Evolutionary conservation across 1,140 invertebrate genomes (phyloP).

Genomic region (Latrodectus geometricus): DNA sequence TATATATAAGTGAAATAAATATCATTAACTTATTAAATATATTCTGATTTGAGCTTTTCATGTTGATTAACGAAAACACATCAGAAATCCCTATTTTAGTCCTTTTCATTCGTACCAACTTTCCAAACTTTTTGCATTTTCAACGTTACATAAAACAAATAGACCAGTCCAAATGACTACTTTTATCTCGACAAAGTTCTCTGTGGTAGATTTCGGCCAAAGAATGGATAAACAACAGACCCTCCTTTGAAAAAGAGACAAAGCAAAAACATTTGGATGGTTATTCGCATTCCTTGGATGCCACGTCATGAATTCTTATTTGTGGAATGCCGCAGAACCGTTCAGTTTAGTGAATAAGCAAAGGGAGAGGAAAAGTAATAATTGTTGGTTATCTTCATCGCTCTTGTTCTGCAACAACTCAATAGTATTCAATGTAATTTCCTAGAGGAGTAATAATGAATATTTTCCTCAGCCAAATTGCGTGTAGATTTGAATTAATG

Average conservation of each 20-base stretch:
- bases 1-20: too few species aligned
- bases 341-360: background rate
- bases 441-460: too few species aligned
- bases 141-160: conserved; percentile 7
- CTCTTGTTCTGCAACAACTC: too few species aligned
- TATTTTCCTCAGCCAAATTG: too few species aligned
- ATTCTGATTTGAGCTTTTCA: too few species aligned
- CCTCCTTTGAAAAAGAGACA: background rate
- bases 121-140: background rate
- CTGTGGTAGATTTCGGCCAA: conserved; percentile 13
- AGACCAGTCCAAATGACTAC: conserved; percentile 24
- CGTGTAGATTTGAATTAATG: too few species aligned
- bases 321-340: conserved; percentile 14
- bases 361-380: background rate
- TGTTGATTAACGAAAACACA: too few species aligned
- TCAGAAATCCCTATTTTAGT: too few species aligned
- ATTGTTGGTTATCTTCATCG: background rate
- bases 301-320: conserved; percentile 29
- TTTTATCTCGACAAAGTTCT: conserved; percentile 18
- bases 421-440: background rate
- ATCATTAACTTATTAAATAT: too few species aligned
- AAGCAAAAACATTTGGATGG: background rate
- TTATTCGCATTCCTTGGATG: background rate
- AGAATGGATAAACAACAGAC: conserved; percentile 42
- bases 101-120: background rate